A percentile compares a stretch with the other conserved stretches of the same genome.
These are phyloP conservation scores for Thymallus thymallus DNA, from an alignment of 2,113 vertebrate genomes.

Conservation along the genomic window DNA sequence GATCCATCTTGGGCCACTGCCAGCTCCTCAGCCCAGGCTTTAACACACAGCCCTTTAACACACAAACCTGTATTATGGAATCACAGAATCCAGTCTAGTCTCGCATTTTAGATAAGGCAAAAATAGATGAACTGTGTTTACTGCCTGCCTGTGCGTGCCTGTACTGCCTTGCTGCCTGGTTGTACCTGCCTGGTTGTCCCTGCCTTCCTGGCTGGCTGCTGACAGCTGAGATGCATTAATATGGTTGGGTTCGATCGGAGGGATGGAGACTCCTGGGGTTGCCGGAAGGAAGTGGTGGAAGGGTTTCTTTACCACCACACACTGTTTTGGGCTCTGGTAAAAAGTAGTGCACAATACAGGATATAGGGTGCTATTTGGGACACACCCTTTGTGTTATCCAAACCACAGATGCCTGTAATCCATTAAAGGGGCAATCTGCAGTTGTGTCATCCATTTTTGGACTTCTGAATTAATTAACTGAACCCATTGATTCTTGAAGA, in stretches of 20 bases:
- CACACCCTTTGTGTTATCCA: too few species aligned
- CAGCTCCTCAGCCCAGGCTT: too few species aligned
- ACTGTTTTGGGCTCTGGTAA: too few species aligned
- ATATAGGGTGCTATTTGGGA: too few species aligned
- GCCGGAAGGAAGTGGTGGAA: background rate
- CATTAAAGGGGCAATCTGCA: too few species aligned
- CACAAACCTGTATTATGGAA: conserved; percentile 42
- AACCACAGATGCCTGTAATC: too few species aligned
- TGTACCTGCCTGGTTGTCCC: too few species aligned
- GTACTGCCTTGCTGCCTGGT: conserved; percentile 15
- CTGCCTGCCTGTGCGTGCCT: conserved; percentile 20
- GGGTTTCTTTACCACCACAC: conserved; percentile 5
- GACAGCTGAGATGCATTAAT: conserved; percentile 34
- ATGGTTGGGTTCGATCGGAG: background rate
- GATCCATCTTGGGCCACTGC: too few species aligned
- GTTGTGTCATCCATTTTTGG: too few species aligned
- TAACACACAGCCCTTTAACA: background rate
- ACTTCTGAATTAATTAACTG: too few species aligned
- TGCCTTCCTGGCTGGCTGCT: conserved; percentile 3
- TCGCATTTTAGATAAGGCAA: conserved; percentile 47
- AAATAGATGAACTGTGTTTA: conserved; percentile 36
- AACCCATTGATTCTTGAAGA: too few species aligned
- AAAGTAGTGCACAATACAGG: too few species aligned
- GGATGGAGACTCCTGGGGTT: background rate
- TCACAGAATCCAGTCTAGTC: conserved; percentile 17